Percentiles rank a stretch among this genome's conserved stretches.
These are phyloP conservation scores for Muschampia plurimacula DNA, from an alignment of 2,888 invertebrate genomes.

Conservation along the genomic window DNA sequence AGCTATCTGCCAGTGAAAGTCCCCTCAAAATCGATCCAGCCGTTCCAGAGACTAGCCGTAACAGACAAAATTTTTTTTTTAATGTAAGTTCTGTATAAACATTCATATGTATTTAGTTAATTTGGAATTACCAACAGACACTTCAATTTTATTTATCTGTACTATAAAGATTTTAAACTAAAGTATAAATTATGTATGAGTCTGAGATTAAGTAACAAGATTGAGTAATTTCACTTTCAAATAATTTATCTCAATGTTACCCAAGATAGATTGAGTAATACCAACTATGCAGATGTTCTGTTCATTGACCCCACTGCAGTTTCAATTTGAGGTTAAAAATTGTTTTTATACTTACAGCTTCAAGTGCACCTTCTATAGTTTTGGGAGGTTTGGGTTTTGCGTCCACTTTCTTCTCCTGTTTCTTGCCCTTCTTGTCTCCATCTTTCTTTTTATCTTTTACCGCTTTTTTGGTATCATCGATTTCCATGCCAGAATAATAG, in stretches of 20 bases:
- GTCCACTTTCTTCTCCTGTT: constrained; percentile 82
- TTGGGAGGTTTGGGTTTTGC: constrained; percentile 88
- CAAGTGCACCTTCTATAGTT: constrained; percentile 87
- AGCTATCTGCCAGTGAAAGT: too few species aligned
- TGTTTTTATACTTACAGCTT: constrained; percentile 72
- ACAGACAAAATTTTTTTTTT: too few species aligned
- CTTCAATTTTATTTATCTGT: too few species aligned
- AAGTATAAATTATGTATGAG: constrained; percentile 4
- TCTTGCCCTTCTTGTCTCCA: constrained; percentile 73
- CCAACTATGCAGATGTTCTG: constrained; percentile 8
- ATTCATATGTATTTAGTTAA: too few species aligned
- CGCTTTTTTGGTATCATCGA: constrained; percentile 86
- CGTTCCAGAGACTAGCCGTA: too few species aligned
- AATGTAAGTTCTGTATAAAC: too few species aligned
- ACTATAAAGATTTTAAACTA: not conserved
- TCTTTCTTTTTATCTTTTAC: constrained; percentile 82
- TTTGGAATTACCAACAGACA: too few species aligned
- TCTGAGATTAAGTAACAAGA: not conserved
- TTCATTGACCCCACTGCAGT: constrained; percentile 30
- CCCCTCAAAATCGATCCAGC: too few species aligned
- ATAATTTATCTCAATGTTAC: not conserved
- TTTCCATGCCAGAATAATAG: constrained; percentile 87
- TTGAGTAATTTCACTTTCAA: not conserved
- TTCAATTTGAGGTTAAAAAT: constrained; percentile 25
- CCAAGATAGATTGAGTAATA: constrained; percentile 14